phyloP scores from a whole-genome alignment of 1,140 invertebrate genomes.

The Drosophila fuyamai region DNA sequence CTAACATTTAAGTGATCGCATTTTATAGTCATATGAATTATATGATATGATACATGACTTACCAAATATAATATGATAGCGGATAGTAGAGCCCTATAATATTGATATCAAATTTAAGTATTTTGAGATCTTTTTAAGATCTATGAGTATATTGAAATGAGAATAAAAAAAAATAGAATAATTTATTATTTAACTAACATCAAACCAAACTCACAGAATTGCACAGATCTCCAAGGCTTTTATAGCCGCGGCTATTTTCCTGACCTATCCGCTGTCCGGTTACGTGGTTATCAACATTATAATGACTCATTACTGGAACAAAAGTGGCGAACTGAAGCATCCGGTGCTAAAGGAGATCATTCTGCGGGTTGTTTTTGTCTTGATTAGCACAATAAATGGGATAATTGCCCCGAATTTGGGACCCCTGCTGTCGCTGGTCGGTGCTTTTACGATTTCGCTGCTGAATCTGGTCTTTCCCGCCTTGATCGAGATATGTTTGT shows the following conservation, averaged over 20 bases:
- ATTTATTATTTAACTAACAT: no score
- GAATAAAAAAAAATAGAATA: no score
- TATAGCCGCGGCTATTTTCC: slow-evolving; percentile 32
- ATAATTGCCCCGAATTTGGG: slow-evolving; percentile 53
- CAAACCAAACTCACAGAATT: slow-evolving; percentile 7
- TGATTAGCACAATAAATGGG: slow-evolving; percentile 29
- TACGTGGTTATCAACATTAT: slow-evolving; percentile 56
- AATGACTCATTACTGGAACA: slow-evolving; percentile 26
- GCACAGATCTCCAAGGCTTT: slow-evolving; percentile 24
- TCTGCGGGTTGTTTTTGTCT: neutral
- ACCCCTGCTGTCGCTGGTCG: slow-evolving; percentile 46
- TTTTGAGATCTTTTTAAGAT: no score
- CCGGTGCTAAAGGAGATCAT: slow-evolving; percentile 23
- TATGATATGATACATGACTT: no score
- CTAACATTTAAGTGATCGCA: no score
- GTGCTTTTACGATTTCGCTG: slow-evolving; percentile 51
- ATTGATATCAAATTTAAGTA: no score
- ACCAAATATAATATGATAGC: no score
- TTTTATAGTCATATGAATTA: no score
- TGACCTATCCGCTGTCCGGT: slow-evolving; percentile 48
- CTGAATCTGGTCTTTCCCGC: slow-evolving; percentile 57
- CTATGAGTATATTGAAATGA: no score
- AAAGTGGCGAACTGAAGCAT: neutral
- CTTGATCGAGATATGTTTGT: slow-evolving; percentile 43
- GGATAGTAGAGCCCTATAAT: no score